These are phyloP conservation scores for Platorchestia sp. DNA, from an alignment of 1,140 invertebrate species.

Conservation along the genomic window DNA sequence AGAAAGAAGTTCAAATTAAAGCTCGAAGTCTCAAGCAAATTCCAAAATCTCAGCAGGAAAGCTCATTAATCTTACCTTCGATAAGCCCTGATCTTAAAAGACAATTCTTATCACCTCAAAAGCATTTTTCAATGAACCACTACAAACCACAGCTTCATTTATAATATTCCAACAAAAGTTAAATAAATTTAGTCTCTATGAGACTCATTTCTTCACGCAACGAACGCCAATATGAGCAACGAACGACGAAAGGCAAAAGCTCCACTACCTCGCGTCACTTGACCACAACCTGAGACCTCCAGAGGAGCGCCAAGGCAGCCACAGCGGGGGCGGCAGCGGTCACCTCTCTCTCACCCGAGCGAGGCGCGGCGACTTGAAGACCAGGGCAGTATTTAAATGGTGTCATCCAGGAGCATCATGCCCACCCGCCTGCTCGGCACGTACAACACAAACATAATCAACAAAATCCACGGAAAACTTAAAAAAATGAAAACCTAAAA, in stretches of 20 bases:
- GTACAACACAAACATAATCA: background rate
- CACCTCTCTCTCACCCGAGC: background rate
- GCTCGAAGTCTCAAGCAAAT: background rate
- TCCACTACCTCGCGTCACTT: background rate
- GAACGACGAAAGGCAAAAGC: background rate
- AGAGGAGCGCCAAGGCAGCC: background rate
- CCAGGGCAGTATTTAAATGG: background rate
- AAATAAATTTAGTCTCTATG: background rate
- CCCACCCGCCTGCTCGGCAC: background rate
- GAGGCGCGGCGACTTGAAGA: background rate
- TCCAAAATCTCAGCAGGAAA: background rate
- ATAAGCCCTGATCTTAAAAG: background rate
- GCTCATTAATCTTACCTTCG: background rate
- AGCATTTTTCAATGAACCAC: too few relatives aligned
- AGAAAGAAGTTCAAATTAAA: background rate
- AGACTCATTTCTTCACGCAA: background rate
- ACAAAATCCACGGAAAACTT: background rate
- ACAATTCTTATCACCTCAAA: background rate
- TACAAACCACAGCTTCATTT: background rate
- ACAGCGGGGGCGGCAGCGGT: background rate
- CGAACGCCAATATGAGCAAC: background rate
- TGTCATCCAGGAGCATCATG: constrained; percentile 39
- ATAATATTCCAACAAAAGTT: background rate
- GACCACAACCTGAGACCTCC: background rate
- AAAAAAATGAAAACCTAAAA: background rate